Percentiles rank a stretch among this genome's conserved stretches.
Evolutionary conservation across 2,888 invertebrate species (phyloP).

Genomic region (Drosophila gaucha): DNA sequence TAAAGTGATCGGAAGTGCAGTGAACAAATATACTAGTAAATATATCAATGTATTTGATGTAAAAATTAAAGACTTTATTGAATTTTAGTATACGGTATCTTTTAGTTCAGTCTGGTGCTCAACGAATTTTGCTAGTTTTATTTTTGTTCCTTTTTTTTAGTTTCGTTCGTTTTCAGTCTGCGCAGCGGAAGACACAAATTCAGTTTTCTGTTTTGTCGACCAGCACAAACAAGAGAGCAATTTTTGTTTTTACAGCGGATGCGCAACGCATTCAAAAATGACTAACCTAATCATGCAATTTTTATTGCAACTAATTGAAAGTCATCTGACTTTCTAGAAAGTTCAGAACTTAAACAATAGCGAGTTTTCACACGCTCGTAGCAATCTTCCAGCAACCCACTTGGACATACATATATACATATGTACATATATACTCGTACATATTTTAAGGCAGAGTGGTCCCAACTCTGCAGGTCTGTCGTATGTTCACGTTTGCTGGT

Average conservation of each 20-base stretch:
- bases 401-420: neutral
- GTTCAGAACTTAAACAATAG: slow-evolving; percentile 31
- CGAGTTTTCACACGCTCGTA: slow-evolving; percentile 48
- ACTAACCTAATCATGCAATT: slow-evolving; percentile 53
- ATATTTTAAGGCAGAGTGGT: slow-evolving; percentile 12
- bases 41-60: no score
- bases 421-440: slow-evolving; percentile 3
- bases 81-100: neutral
- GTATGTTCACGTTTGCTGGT: neutral
- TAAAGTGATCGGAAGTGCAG: no score
- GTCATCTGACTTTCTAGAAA: slow-evolving; percentile 46
- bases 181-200: slow-evolving; percentile 66
- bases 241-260: slow-evolving; percentile 50
- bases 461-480: neutral
- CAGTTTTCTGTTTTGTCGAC: slow-evolving; percentile 43
- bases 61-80: neutral
- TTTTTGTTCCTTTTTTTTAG: slow-evolving; percentile 19
- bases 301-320: slow-evolving; percentile 48
- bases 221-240: slow-evolving; percentile 31
- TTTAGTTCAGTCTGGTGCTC: neutral
- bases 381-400: slow-evolving; percentile 17
- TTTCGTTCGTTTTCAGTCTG: slow-evolving; percentile 29
- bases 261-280: slow-evolving; percentile 49
- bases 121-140: slow-evolving; percentile 9
- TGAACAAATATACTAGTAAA: no score